Conservation (phyloP, 2,888 invertebrate genomes). For the Cryptocephalus moraei region DNA sequence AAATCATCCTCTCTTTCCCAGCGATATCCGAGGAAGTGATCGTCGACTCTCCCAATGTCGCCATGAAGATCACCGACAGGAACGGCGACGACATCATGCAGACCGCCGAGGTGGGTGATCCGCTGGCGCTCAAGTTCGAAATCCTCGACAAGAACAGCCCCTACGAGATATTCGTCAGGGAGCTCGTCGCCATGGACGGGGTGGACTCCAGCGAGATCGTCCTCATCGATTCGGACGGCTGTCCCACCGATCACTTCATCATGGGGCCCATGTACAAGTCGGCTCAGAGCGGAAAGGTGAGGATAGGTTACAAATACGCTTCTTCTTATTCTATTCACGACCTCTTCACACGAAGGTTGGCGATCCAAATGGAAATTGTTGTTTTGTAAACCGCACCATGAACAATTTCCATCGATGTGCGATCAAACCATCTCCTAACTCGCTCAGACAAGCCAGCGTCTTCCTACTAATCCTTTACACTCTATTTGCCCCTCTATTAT, state of each 20-base stretch:
- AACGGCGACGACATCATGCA: conserved; percentile 75
- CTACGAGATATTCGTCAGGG: conserved; percentile 90
- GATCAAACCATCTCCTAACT: too few relatives aligned
- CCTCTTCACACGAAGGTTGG: too few relatives aligned
- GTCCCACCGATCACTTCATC: conserved; percentile 88
- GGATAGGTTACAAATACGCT: conserved; percentile 11
- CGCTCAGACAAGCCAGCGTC: too few relatives aligned
- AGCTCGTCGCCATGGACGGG: conserved; percentile 90
- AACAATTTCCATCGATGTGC: too few relatives aligned
- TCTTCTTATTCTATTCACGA: too few relatives aligned
- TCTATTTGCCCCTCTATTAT: too few relatives aligned
- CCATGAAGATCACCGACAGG: conserved; percentile 85
- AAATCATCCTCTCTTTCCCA: conserved; percentile 33
- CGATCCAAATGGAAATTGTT: too few relatives aligned
- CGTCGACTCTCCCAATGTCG: conserved; percentile 89
- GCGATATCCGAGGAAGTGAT: conserved; percentile 83
- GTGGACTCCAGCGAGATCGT: conserved; percentile 87
- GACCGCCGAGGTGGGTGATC: conserved; percentile 87
- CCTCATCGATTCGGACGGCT: conserved; percentile 82
- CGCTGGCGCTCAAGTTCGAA: conserved; percentile 82
- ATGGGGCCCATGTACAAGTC: conserved; percentile 88
- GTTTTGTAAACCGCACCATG: too few relatives aligned
- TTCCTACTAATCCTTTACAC: too few relatives aligned
- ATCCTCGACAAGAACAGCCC: conserved; percentile 88
- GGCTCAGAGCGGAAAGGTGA: conserved; percentile 66